Base-by-base conservation (phyloP, 2,888 invertebrate genomes). In the Acrobeloides nanus region DNA sequence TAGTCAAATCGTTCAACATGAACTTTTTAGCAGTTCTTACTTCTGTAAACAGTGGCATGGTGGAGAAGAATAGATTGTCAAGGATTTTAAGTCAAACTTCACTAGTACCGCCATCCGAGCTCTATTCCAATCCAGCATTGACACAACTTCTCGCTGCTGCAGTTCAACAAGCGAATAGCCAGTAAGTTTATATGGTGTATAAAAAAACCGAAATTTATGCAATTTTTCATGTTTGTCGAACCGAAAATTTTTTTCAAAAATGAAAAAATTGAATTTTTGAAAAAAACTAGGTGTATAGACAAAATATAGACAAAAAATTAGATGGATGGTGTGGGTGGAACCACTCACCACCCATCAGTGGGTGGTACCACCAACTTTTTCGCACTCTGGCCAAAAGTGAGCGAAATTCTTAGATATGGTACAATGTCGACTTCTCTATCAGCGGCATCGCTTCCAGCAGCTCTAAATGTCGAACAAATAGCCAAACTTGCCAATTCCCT, bases 121-220 rank as follows among this genome's bases (percentile, higher is more conserved):
- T 50, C 17, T 51, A 56, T 33, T 27, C 44, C 10, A 44, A 41
- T 34, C 38, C 51, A n/a, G 53, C 59, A 15, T 34, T 66, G 24
- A 60, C 64, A 17, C 64, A 66, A 46, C 51, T 66, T 25, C 63
- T 66, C 35, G 61, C 62, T n/a, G 64, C 65, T n/a, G 65, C 65
- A 2, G 59, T 65, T n/a, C 59, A 56, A 39, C 65, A 64, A 23
- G 34, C 40, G 34, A 44, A 48, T 12, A 39, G 48, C 26, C 42
- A 45, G 41, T 55, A 24, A 23, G 46, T 31, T n/a, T n/a, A n/a
- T n/a, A n/a, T n/a, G n/a, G n/a, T n/a, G n/a, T n/a, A n/a, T n/a
- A n/a, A n/a, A n/a, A n/a, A n/a, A n/a, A n/a, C n/a, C n/a, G n/a
- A n/a, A n/a, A n/a, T n/a, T n/a, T n/a, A n/a, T n/a, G n/a, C n/a